Evolutionary conservation across 2,888 invertebrate species (phyloP).

Genomic region (Tholera decimalis): DNA sequence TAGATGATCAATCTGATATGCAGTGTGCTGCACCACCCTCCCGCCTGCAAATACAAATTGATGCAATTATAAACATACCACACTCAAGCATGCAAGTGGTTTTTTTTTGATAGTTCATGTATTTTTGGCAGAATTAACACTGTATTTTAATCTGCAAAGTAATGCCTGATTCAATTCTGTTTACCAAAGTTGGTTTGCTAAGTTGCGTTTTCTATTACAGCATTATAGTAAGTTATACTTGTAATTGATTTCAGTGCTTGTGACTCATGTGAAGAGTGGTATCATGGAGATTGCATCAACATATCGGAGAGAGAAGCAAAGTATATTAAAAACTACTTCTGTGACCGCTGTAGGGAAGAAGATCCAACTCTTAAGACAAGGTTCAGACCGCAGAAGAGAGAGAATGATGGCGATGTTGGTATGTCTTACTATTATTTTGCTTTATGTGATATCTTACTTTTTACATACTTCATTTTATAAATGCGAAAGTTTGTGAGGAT

Average conservation of each 20-base stretch:
- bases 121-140: too few species aligned
- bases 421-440: slow-evolving; percentile 17
- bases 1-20: too few species aligned
- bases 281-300: slow-evolving; percentile 99
- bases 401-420: slow-evolving; percentile 86
- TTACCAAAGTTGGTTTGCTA: too few species aligned
- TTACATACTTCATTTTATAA: background rate
- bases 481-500: background rate
- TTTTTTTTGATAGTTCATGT: too few species aligned
- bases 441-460: too few species aligned
- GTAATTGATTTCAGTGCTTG: slow-evolving; percentile 93
- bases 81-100: too few species aligned
- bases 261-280: slow-evolving; percentile 99
- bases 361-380: slow-evolving; percentile 94
- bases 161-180: too few species aligned
- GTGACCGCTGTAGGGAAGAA: slow-evolving; percentile 96
- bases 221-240: background rate
- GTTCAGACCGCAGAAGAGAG: slow-evolving; percentile 88
- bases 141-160: too few species aligned
- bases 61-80: too few species aligned
- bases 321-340: slow-evolving; percentile 98
- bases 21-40: too few species aligned
- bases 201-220: background rate
- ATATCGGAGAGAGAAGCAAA: slow-evolving; percentile 98
- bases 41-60: too few species aligned